Conservation (phyloP, 1,140 invertebrate genomes). For the Drosophila burlai region DNA sequence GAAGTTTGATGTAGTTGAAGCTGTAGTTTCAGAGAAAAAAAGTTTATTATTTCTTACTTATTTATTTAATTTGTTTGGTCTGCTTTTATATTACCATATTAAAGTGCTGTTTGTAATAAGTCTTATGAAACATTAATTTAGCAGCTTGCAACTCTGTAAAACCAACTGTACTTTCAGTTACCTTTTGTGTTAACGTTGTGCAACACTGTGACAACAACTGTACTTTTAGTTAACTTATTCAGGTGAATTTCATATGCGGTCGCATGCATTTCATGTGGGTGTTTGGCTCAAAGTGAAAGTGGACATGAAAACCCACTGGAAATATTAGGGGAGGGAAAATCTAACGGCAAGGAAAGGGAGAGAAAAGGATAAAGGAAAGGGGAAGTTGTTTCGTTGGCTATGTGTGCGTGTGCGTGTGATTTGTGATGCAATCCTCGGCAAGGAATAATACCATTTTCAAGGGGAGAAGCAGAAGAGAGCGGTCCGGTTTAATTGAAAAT, state of each 20-base stretch:
- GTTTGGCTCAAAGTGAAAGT: slow-evolving; percentile 34
- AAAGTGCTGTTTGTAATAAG: too few species aligned
- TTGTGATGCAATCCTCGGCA: slow-evolving; percentile 33
- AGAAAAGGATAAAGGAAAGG: background rate
- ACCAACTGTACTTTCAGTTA: slow-evolving; percentile 1
- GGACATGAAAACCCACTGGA: slow-evolving; percentile 19
- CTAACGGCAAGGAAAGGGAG: background rate
- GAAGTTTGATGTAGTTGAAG: background rate
- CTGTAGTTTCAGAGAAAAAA: too few species aligned
- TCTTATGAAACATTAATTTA: background rate
- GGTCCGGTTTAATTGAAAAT: slow-evolving; percentile 35
- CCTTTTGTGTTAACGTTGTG: background rate
- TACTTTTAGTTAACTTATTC: background rate
- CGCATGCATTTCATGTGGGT: background rate
- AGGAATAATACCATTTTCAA: background rate
- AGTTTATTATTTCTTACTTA: background rate
- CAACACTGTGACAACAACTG: slow-evolving; percentile 2
- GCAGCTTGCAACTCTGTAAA: background rate
- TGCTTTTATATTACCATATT: background rate
- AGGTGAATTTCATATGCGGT: slow-evolving; percentile 9
- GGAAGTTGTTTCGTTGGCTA: background rate
- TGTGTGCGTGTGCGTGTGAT: background rate
- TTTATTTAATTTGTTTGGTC: too few species aligned
- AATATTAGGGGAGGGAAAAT: slow-evolving; percentile 8
- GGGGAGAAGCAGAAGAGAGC: slow-evolving; percentile 12